Base-by-base conservation (phyloP, 2,113 vertebrate species). In the Actenoides hombroni region DNA sequence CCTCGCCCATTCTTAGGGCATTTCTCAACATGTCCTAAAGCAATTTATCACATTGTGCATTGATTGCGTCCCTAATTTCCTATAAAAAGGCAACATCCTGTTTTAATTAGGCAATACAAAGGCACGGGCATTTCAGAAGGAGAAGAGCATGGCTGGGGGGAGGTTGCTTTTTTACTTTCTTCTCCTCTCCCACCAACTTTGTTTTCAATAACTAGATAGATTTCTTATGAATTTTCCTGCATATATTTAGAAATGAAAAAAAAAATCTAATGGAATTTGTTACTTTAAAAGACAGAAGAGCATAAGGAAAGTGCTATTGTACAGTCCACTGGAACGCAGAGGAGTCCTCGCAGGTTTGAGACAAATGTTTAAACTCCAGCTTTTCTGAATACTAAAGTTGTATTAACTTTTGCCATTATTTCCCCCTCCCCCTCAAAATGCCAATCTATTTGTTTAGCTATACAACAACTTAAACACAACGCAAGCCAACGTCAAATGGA, bases 101-200 rank as follows among this genome's bases (percentile, higher is more conserved):
- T 65, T 97, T 97, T 88, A 92, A 93, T 96, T 94, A 92, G n/a
- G 37, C 25, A 96, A 82, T 21, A 59, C 56, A 92, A 92, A 92
- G 16, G 26, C 42, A 76, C 13, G 19, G 53, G 3, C 15, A 77
- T 63, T 85, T 81, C 65, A 80, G 80, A 79, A 74, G 81, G 70
- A 53, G 46, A 40, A 18, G 13, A 61, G 28, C 15, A 2, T 10
- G n/a, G 35, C 11, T 10, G 12, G 8, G 44, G 18, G 23, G 8
- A 23, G 37, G 13, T 26, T 57, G 14, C 20, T 71, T 53, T 71
- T 40, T 31, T 16, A 20, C 13, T n/a, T 9, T 78, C 35, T 90
- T 54, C 37, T 75, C 13, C 6, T 3, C 15, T 76, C 35, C 18
- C 11, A 88, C 2, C 2, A 78, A 28, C 2, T 54, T 91, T 79